phyloP scores from a whole-genome alignment of 2,797 vertebrate species.

The Gymnocypris eckloni region DNA sequence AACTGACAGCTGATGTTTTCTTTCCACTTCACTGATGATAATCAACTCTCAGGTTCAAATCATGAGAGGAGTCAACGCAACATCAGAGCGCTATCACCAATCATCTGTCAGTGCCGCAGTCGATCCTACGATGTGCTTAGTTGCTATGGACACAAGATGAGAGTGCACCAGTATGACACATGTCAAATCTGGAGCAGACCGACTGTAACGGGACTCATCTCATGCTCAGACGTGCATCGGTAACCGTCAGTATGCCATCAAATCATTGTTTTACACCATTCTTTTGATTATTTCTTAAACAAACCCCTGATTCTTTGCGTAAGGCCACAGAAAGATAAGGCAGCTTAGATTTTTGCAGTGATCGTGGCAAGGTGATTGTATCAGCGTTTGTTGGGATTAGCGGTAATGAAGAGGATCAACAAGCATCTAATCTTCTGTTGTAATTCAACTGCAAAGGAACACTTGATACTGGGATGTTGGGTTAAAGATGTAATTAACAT shows the following conservation, averaged over 20 bases:
- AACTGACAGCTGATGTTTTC: constrained; percentile 43
- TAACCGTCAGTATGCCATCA: constrained; percentile 65
- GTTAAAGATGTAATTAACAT: constrained; percentile 15
- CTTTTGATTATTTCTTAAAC: constrained; percentile 64
- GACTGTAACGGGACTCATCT: constrained; percentile 49
- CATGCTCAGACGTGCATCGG: constrained; percentile 62
- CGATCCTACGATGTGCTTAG: constrained; percentile 63
- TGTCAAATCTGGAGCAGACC: constrained; percentile 63
- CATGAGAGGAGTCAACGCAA: constrained; percentile 57
- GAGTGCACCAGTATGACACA: constrained; percentile 60
- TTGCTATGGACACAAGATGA: constrained; percentile 76
- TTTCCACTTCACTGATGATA: constrained; percentile 37
- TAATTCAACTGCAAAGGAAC: constrained; percentile 6
- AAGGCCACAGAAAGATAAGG: constrained; percentile 60
- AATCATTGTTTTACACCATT: constrained; percentile 71
- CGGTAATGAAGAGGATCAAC: constrained; percentile 69
- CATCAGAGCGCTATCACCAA: constrained; percentile 71
- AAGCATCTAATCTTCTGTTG: constrained; percentile 26
- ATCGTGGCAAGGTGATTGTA: constrained; percentile 68
- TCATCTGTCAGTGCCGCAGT: constrained; percentile 69
- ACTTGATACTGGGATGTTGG: neutral
- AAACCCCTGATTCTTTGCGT: constrained; percentile 16
- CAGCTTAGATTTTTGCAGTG: constrained; percentile 69
- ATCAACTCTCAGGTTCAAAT: constrained; percentile 50
- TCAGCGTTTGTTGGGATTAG: constrained; percentile 73